Base-by-base conservation (phyloP, 2,797 vertebrate species). In the Pangasius larnaudii region DNA sequence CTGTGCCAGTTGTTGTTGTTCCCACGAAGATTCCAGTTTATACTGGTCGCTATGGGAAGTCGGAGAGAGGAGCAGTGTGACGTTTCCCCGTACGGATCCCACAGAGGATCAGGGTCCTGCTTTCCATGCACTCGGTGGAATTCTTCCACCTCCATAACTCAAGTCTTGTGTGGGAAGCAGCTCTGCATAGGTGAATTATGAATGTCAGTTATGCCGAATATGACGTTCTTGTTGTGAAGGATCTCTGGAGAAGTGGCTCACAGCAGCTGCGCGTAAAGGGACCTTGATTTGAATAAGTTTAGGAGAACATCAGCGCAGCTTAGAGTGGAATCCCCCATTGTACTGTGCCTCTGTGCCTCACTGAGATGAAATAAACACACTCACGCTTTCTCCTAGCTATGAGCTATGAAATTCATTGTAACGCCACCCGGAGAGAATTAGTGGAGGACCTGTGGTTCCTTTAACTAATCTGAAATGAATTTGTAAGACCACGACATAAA, bases 231-330 rank as follows among this genome's bases (percentile, higher is more conserved):
- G 65, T 80, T 51, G 42, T 81, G 87, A 18, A 51, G 58, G 27
- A 6, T 71, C 85, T 91, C 89, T 14, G 84, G 87, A 88, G 87
- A 85, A 75, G 59, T 7, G 24, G 30, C 24, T 86, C 58, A 18
- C 30, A n/a, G 85, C 81, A 46, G 72, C 72, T 79, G 72, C 33
- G 71, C 74, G 80, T 39, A 72, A 86, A 67, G 85, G 56, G 81
- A 56, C 53, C 46, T 51, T 27, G 74, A 72, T 89, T 89, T 87
- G 65, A 85, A 87, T 89, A 90, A 65, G 87, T 89, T 92, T 92
- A 88, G 78, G 51, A 53, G 74, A 83, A 72, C 53, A 13, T 42
- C 83, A 10, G 42, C 18, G 51, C 46, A 22, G 46, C 85, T 85
- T 72, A 61, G 39, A 61, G 58, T 71, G 81, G 63, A 89, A 87